Evolutionary conservation across 1,140 invertebrate genomes (phyloP).

Genomic region (Drosophila azteca): DNA sequence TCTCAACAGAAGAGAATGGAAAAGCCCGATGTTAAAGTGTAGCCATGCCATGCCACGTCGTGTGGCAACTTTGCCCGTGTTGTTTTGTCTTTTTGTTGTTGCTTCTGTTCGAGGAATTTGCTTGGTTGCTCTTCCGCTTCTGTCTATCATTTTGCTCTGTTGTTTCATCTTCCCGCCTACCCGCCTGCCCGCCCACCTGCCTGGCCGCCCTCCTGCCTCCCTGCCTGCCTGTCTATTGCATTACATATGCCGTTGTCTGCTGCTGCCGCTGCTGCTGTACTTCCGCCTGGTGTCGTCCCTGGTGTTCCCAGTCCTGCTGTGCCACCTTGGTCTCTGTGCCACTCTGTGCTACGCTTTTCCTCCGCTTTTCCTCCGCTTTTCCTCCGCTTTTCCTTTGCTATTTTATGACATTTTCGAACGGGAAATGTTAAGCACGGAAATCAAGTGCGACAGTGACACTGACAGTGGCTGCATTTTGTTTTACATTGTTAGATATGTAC

Average conservation of each 20-base stretch:
- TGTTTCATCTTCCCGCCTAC: conserved; percentile 39
- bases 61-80: too few species aligned
- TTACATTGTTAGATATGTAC: background rate
- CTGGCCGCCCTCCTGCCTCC: conserved; percentile 6
- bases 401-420: conserved; percentile 74
- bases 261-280: conserved; percentile 1
- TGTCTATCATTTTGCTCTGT: conserved; percentile 47
- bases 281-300: conserved; percentile 2
- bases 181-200: too few species aligned
- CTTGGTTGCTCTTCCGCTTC: conserved; percentile 40
- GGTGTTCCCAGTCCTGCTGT: background rate
- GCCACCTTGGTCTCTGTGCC: background rate
- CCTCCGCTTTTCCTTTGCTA: conserved; percentile 10
- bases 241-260: conserved; percentile 28
- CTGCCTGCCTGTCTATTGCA: conserved; percentile 26
- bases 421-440: conserved; percentile 76
- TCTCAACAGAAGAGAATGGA: too few species aligned
- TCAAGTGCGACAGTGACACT: conserved; percentile 61
- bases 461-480: conserved; percentile 8
- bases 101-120: conserved; percentile 21
- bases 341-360: background rate
- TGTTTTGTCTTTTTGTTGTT: background rate
- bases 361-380: too few species aligned
- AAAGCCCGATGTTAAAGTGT: too few species aligned
- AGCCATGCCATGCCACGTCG: too few species aligned